A percentile compares a stretch with the other conserved stretches of the same genome.
Conservation (phyloP, 2,888 invertebrate species). For the Tolmerus cingulatus region DNA sequence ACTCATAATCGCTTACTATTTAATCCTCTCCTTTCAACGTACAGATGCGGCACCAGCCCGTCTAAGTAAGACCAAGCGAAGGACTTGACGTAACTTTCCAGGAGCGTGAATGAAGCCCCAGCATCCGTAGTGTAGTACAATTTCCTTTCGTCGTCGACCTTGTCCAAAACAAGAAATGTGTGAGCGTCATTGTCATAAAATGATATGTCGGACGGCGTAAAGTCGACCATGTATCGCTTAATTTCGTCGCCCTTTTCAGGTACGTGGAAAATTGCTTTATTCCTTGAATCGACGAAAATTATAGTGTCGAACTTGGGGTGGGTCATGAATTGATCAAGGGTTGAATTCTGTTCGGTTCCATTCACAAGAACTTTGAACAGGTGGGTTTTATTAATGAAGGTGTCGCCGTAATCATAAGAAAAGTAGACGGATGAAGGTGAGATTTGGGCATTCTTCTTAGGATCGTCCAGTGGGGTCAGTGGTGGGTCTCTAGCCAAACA, state of each 20-base stretch:
- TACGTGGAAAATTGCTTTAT: constrained; percentile 80
- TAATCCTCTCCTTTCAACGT: constrained; percentile 70
- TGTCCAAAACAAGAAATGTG: constrained; percentile 79
- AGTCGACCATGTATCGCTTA: constrained; percentile 69
- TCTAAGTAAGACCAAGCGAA: constrained; percentile 75
- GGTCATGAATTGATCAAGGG: constrained; percentile 84
- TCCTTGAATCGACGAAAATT: constrained; percentile 81
- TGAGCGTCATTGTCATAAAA: constrained; percentile 77
- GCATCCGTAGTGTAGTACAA: constrained; percentile 80
- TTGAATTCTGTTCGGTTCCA: constrained; percentile 69
- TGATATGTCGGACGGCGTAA: constrained; percentile 80
- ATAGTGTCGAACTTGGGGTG: constrained; percentile 83
- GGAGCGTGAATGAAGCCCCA: constrained; percentile 74
- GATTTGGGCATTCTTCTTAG: constrained; percentile 67
- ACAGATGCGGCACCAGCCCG: constrained; percentile 67
- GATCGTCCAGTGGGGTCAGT: constrained; percentile 58
- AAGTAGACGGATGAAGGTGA: constrained; percentile 77
- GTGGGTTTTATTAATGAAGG: constrained; percentile 78
- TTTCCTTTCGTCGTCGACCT: constrained; percentile 70
- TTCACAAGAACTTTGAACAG: constrained; percentile 69
- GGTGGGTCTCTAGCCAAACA: constrained; percentile 81
- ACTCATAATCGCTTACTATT: not conserved
- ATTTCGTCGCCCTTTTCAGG: constrained; percentile 77
- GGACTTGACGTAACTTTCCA: constrained; percentile 79
- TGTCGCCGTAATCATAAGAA: constrained; percentile 86